Evolutionary conservation across 1,140 invertebrate genomes (phyloP).

Genomic region (Drosophila parabipectinata): DNA sequence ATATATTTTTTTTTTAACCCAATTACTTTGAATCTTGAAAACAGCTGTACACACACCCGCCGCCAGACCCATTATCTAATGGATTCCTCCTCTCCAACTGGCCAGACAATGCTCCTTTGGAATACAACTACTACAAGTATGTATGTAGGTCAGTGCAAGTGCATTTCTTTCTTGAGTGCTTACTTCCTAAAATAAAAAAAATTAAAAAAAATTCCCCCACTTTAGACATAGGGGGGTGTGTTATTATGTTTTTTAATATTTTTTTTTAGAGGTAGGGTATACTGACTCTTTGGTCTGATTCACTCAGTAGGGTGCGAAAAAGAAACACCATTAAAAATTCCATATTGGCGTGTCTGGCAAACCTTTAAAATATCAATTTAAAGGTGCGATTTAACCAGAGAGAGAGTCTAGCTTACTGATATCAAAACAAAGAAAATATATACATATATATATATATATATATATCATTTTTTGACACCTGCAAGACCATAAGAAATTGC

Average conservation of each 20-base stretch:
- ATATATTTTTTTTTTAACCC: background rate
- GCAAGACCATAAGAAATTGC: slow-evolving; percentile 7
- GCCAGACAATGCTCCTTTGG: slow-evolving; percentile 11
- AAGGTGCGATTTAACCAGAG: slow-evolving; percentile 7
- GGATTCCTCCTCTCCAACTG: slow-evolving; percentile 3
- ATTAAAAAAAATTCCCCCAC: background rate
- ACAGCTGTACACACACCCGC: slow-evolving; percentile 2
- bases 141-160: slow-evolving; percentile 25
- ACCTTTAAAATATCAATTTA: background rate
- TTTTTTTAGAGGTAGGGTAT: background rate
- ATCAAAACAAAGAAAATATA: slow-evolving; percentile 11
- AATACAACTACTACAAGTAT: background rate
- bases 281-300: slow-evolving; percentile 26
- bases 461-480: slow-evolving; percentile 18
- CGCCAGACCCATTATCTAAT: slow-evolving; percentile 25
- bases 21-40: background rate
- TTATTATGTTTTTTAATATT: background rate
- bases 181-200: background rate
- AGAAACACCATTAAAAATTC: slow-evolving; percentile 34
- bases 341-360: slow-evolving; percentile 18
- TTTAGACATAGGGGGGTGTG: background rate
- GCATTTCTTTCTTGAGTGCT: slow-evolving; percentile 8
- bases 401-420: background rate
- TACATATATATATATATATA: slow-evolving; percentile 15
- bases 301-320: slow-evolving; percentile 28